Percentiles rank a stretch among this genome's conserved stretches.
Conservation (phyloP, 2,113 vertebrate species). For the Arothron firmamentum region DNA sequence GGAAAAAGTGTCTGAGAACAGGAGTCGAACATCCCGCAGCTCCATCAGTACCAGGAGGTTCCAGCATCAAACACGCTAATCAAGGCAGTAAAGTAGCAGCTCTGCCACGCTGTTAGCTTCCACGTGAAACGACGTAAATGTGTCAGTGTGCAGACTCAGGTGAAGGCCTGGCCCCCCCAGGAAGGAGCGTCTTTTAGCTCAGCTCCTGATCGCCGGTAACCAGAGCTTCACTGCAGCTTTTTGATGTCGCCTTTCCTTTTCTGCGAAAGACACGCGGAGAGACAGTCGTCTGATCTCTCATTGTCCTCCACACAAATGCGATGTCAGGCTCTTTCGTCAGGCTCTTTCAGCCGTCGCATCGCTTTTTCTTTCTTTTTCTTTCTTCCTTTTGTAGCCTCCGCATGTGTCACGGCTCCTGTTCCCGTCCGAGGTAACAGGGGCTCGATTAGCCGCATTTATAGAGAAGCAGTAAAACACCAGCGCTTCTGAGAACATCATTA, state of each 20-base stretch:
- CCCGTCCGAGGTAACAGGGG: constrained; percentile 51
- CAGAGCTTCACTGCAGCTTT: constrained; percentile 48
- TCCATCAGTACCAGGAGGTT: neutral
- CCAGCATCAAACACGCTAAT: too few species aligned
- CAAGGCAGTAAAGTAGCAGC: constrained; percentile 11
- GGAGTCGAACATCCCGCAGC: neutral
- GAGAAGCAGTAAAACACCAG: constrained; percentile 52
- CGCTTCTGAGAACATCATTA: constrained; percentile 58
- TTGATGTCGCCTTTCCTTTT: constrained; percentile 60
- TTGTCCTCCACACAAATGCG: constrained; percentile 64
- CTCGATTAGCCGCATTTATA: constrained; percentile 64
- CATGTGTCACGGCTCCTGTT: constrained; percentile 48
- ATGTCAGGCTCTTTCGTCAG: constrained; percentile 60
- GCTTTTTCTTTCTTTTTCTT: constrained; percentile 35
- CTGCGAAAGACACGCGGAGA: constrained; percentile 46
- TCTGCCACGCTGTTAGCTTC: too few species aligned
- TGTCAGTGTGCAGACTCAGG: constrained; percentile 17
- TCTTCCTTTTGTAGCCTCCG: constrained; percentile 35
- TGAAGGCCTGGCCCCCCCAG: constrained; percentile 4
- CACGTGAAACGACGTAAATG: neutral
- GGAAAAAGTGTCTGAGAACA: constrained; percentile 1
- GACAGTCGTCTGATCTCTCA: constrained; percentile 64
- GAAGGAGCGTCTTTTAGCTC: constrained; percentile 60
- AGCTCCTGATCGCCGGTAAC: constrained; percentile 54
- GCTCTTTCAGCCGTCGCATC: constrained; percentile 53